Evolutionary conservation across 2,888 invertebrate genomes (phyloP).

Genomic region (Psylliodes chrysocephalus): DNA sequence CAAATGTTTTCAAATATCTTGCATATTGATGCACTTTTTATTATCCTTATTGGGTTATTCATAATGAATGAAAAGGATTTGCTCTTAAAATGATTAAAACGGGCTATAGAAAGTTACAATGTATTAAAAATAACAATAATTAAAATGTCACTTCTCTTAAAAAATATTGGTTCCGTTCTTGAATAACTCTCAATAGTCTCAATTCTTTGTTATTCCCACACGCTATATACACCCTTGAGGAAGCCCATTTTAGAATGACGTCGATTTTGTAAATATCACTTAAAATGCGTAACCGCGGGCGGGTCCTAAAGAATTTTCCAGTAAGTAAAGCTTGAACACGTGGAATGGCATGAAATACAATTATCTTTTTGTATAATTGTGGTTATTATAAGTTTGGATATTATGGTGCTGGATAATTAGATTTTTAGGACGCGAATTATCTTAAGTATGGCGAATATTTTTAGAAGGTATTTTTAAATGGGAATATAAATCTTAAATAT

Average conservation of each 20-base stretch:
- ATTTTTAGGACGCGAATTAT: neutral
- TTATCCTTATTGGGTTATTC: too few relatives aligned
- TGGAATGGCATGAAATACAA: constrained; percentile 20
- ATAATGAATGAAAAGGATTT: too few relatives aligned
- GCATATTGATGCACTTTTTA: too few relatives aligned
- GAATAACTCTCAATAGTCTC: neutral
- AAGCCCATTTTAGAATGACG: constrained; percentile 19
- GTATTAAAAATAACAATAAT: too few relatives aligned
- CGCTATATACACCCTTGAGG: constrained; percentile 36
- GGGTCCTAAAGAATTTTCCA: constrained; percentile 23
- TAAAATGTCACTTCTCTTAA: too few relatives aligned
- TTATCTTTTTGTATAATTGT: constrained; percentile 25
- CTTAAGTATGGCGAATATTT: neutral
- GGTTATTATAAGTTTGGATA: neutral
- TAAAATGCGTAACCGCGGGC: constrained; percentile 32
- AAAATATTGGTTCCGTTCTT: constrained; percentile 6
- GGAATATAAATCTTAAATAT: too few relatives aligned
- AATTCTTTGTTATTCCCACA: constrained; percentile 15
- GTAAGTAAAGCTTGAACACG: constrained; percentile 34
- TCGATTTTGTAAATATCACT: constrained; percentile 33
- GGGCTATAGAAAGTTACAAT: too few relatives aligned
- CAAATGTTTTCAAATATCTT: too few relatives aligned
- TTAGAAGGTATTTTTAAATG: neutral
- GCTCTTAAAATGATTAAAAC: too few relatives aligned
- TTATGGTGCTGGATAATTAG: neutral